These are phyloP conservation scores for Ciconia stormi DNA, from an alignment of 2,113 vertebrate species.

Conservation along the genomic window DNA sequence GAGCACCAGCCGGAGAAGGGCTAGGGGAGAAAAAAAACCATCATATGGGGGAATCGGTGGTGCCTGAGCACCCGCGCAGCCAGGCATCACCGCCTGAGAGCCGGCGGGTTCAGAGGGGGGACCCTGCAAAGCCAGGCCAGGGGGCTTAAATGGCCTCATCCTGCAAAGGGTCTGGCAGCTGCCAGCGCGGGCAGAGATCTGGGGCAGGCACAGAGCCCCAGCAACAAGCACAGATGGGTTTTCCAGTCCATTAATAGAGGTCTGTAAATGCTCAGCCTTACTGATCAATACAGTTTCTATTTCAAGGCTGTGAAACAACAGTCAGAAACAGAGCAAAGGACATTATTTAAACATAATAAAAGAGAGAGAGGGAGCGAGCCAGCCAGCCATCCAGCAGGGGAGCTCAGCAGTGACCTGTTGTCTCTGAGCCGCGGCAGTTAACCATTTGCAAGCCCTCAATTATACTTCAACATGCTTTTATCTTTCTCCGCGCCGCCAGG, in stretches of 20 bases:
- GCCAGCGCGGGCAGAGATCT: rapidly evolving
- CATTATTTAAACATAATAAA: not conserved
- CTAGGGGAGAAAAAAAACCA: rapidly evolving
- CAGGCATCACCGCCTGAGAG: rapidly evolving
- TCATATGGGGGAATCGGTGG: rapidly evolving
- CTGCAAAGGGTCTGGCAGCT: not conserved
- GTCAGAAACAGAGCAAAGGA: not conserved
- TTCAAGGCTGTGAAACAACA: not conserved
- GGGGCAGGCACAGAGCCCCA: not conserved
- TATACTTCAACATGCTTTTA: rapidly evolving
- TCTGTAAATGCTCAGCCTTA: not conserved
- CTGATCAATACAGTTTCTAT: not conserved
- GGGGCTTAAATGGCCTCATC: too few species aligned
- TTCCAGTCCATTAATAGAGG: not conserved
- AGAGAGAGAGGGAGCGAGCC: not conserved
- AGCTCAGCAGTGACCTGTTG: not conserved
- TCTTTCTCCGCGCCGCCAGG: rapidly evolving
- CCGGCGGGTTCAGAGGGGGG: rapidly evolving
- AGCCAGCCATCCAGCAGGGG: not conserved
- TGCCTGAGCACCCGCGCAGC: not conserved
- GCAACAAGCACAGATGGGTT: not conserved
- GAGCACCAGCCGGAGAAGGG: not conserved
- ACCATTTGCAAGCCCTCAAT: not conserved
- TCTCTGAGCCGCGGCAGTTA: not conserved
- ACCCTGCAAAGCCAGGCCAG: too few species aligned